phyloP scores from a whole-genome alignment of 2,113 vertebrate genomes.

The Dromas ardeola region DNA sequence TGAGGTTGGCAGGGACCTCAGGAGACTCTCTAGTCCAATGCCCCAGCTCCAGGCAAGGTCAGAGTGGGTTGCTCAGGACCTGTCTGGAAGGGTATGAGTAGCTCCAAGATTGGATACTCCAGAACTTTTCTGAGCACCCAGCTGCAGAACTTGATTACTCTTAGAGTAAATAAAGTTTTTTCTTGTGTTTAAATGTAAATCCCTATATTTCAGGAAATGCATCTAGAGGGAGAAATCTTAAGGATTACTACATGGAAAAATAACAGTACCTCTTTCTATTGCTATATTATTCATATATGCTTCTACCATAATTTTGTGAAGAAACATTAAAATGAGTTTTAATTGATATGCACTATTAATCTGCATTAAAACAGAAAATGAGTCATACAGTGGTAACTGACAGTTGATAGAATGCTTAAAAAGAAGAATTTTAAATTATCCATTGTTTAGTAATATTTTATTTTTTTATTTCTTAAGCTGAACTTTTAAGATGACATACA shows the following conservation, averaged over 20 bases:
- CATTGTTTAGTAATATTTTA: background rate
- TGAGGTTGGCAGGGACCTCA: background rate
- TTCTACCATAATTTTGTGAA: background rate
- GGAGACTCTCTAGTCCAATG: background rate
- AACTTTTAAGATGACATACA: background rate
- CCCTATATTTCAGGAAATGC: background rate
- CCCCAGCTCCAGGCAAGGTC: background rate
- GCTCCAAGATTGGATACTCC: background rate
- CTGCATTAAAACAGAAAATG: background rate
- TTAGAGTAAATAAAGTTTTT: background rate
- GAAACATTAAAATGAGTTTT: background rate
- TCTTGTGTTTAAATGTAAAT: background rate
- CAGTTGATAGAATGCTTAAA: background rate
- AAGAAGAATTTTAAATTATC: background rate
- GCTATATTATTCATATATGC: background rate
- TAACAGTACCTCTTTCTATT: background rate
- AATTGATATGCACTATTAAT: background rate
- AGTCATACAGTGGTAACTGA: background rate
- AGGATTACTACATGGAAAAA: background rate
- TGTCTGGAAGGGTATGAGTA: background rate
- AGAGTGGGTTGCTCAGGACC: background rate
- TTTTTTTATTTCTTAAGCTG: background rate
- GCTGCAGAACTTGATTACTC: rapidly evolving
- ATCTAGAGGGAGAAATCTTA: background rate
- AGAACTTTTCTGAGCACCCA: background rate